A percentile compares a stretch with the other conserved stretches of the same genome.
These are phyloP conservation scores for Orchesella cincta DNA, from an alignment of 1,140 invertebrate genomes.

Conservation along the genomic window DNA sequence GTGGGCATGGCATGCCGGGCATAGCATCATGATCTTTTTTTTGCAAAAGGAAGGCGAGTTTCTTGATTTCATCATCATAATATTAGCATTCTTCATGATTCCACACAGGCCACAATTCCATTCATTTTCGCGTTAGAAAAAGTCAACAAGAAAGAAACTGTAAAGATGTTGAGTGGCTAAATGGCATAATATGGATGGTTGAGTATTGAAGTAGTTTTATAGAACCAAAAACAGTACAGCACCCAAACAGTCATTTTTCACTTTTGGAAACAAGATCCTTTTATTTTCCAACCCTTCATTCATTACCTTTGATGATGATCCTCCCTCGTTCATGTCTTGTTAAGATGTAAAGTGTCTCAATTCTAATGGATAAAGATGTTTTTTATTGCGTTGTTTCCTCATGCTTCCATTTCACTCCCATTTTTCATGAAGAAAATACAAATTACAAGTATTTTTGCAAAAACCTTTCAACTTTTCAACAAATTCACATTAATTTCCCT, in stretches of 20 bases:
- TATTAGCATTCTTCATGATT: too few species aligned
- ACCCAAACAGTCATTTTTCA: constrained; percentile 15
- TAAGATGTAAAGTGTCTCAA: constrained; percentile 9
- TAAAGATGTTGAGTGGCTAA: too few species aligned
- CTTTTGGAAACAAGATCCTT: constrained; percentile 7
- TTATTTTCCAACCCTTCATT: constrained; percentile 3
- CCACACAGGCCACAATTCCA: too few species aligned
- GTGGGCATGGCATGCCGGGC: too few species aligned
- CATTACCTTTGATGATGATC: not conserved
- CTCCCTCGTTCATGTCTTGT: constrained; percentile 16
- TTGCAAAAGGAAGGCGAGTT: too few species aligned
- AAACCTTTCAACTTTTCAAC: constrained; percentile 20
- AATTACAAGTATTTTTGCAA: constrained; percentile 7
- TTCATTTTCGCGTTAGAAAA: too few species aligned
- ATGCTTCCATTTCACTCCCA: constrained; percentile 16
- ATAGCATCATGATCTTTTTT: too few species aligned
- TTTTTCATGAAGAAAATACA: not conserved
- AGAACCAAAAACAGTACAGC: too few species aligned
- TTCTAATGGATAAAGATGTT: constrained; percentile 14
- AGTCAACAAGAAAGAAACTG: too few species aligned
- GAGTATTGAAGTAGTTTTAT: too few species aligned
- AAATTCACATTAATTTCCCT: constrained; percentile 28
- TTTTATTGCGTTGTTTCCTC: not conserved
- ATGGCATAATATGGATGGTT: too few species aligned
- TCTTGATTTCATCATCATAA: too few species aligned